Conservation (phyloP, 2,797 vertebrate species). For the Aselliscus stoliczkanus region DNA sequence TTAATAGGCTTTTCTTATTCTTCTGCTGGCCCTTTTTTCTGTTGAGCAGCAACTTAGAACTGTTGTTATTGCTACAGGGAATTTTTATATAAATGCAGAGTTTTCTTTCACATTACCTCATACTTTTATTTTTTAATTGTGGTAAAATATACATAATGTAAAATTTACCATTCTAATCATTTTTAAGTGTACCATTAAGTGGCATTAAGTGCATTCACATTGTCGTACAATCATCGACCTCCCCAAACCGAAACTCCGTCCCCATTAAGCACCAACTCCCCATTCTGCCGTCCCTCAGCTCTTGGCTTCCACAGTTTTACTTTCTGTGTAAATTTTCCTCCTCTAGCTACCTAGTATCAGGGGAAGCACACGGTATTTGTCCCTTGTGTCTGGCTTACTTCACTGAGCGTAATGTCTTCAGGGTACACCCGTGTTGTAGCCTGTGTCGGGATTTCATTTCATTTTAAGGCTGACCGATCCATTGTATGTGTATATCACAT, state of each 20-base stretch:
- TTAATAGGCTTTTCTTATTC: background rate
- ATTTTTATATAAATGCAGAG: background rate
- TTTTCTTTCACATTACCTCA: background rate
- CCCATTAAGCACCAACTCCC: background rate
- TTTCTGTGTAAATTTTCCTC: background rate
- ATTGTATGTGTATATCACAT: background rate
- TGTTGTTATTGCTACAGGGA: background rate
- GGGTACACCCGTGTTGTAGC: background rate
- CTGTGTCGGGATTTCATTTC: background rate
- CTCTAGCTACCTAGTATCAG: accelerated
- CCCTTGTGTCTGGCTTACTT: background rate
- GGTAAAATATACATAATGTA: background rate
- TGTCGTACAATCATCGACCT: background rate
- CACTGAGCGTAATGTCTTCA: background rate
- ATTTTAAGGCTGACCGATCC: background rate
- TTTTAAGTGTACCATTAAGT: background rate
- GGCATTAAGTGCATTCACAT: background rate
- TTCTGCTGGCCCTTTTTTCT: background rate
- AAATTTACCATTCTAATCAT: background rate
- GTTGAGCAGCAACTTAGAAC: background rate
- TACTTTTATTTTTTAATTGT: background rate
- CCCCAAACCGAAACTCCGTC: background rate
- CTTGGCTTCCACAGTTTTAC: background rate
- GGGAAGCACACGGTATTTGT: background rate
- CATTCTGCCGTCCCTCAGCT: too few relatives aligned